These are phyloP conservation scores for Leptarthrus brevirostris DNA, from an alignment of 2,888 invertebrate species.

Conservation along the genomic window DNA sequence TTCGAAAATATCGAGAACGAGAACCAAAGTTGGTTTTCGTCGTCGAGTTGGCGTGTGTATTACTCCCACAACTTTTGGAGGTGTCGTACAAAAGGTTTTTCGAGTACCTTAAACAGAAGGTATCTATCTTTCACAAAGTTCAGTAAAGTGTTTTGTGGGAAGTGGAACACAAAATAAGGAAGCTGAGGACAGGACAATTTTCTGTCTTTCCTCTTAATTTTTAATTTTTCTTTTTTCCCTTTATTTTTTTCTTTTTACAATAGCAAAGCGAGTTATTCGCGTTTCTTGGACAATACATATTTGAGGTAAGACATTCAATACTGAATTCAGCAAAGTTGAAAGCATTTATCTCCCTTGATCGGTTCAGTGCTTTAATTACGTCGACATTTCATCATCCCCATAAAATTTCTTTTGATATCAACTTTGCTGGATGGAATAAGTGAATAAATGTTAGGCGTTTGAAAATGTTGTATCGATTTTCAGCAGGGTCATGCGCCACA, in stretches of 20 bases:
- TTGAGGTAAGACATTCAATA: conserved; percentile 40
- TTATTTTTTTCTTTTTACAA: conserved; percentile 17
- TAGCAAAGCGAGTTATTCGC: background rate
- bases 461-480: conserved; percentile 17
- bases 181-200: conserved; percentile 7
- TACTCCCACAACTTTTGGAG: conserved; percentile 10
- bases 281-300: background rate
- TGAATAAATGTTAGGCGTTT: background rate
- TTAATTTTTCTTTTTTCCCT: conserved; percentile 6
- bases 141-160: conserved; percentile 37
- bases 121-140: conserved; percentile 20
- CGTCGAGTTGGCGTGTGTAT: conserved; percentile 16
- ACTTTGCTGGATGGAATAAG: background rate
- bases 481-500: conserved; percentile 25
- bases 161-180: background rate
- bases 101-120: conserved; percentile 5
- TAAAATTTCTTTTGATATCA: too few relatives aligned
- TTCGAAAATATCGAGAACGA: too few relatives aligned
- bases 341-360: too few relatives aligned
- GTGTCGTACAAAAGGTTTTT: conserved; percentile 6
- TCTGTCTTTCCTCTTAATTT: background rate
- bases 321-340: too few relatives aligned
- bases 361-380: too few relatives aligned
- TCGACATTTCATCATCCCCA: too few relatives aligned
- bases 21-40: background rate